Conservation (phyloP, 2,888 invertebrate species). For the Ormyrus nitidulus region DNA sequence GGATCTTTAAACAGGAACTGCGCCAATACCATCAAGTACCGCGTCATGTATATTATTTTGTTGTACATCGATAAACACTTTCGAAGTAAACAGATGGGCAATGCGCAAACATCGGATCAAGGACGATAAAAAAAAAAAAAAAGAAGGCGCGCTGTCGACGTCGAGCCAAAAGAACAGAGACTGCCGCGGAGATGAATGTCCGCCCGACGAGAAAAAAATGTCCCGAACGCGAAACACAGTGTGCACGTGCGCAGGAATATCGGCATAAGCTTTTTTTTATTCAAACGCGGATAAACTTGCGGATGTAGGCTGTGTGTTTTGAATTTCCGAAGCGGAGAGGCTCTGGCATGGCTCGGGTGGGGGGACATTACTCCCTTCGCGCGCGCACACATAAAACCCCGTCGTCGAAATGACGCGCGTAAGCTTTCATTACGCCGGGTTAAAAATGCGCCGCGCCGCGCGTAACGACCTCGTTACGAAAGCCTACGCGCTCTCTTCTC, state of each 20-base stretch:
- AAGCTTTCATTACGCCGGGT: too few relatives aligned
- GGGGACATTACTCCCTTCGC: conserved; percentile 25
- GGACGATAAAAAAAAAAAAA: not conserved
- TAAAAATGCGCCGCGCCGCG: too few relatives aligned
- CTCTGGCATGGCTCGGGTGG: not conserved
- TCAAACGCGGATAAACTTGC: conserved; percentile 17
- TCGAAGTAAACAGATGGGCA: conserved; percentile 13
- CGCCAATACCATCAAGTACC: conserved; percentile 53
- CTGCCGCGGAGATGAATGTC: not conserved
- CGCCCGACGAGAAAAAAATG: conserved; percentile 2
- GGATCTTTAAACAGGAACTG: conserved; percentile 53
- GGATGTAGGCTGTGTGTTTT: too few relatives aligned
- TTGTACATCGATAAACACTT: conserved; percentile 37
- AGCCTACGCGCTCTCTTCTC: too few relatives aligned
- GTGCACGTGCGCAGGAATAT: not conserved
- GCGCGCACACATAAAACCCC: not conserved
- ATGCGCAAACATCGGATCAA: not conserved
- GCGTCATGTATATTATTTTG: conserved; percentile 44
- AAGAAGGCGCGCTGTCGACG: conserved; percentile 7
- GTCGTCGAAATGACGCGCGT: not conserved
- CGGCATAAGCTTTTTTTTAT: conserved; percentile 14
- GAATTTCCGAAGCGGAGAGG: conserved; percentile 2
- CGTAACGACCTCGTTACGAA: too few relatives aligned
- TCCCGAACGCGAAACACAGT: not conserved
- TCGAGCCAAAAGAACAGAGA: not conserved